Percentiles rank a stretch among this genome's conserved stretches.
Conservation (phyloP, 1,140 invertebrate species). For the Carposina sasakii region DNA sequence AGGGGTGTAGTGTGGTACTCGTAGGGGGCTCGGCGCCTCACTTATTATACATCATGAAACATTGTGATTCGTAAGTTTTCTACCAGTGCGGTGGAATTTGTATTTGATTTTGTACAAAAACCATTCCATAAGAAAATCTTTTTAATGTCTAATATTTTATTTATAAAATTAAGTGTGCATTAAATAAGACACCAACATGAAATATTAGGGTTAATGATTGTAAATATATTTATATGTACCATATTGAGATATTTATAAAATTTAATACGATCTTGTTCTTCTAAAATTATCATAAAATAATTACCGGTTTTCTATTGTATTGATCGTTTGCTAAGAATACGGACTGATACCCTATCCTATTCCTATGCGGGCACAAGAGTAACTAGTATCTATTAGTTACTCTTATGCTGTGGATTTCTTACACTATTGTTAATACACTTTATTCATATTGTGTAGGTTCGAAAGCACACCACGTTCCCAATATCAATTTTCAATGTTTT, state of each 20-base stretch:
- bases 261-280: slow-evolving; percentile 69
- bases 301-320: slow-evolving; percentile 50
- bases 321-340: slow-evolving; percentile 44
- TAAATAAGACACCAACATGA: slow-evolving; percentile 70
- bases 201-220: slow-evolving; percentile 63
- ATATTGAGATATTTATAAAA: slow-evolving; percentile 71
- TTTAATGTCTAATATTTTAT: slow-evolving; percentile 62
- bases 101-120: slow-evolving; percentile 70
- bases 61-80: slow-evolving; percentile 55
- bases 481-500: slow-evolving; percentile 26
- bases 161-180: slow-evolving; percentile 61
- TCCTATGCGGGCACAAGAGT: too few relatives aligned
- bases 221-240: slow-evolving; percentile 72
- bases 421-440: slow-evolving; percentile 36
- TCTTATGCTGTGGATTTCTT: too few relatives aligned
- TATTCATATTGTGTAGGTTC: slow-evolving; percentile 46
- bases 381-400: too few relatives aligned
- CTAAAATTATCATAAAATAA: slow-evolving; percentile 60
- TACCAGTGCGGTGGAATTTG: slow-evolving; percentile 46
- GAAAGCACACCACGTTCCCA: slow-evolving; percentile 39
- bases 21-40: not conserved
- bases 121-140: slow-evolving; percentile 67
- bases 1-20: slow-evolving; percentile 1
- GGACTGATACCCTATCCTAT: slow-evolving; percentile 48
- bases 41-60: slow-evolving; percentile 39